Evolutionary conservation across 2,113 vertebrate genomes (phyloP).

Genomic region (Toxostoma redivivum): DNA sequence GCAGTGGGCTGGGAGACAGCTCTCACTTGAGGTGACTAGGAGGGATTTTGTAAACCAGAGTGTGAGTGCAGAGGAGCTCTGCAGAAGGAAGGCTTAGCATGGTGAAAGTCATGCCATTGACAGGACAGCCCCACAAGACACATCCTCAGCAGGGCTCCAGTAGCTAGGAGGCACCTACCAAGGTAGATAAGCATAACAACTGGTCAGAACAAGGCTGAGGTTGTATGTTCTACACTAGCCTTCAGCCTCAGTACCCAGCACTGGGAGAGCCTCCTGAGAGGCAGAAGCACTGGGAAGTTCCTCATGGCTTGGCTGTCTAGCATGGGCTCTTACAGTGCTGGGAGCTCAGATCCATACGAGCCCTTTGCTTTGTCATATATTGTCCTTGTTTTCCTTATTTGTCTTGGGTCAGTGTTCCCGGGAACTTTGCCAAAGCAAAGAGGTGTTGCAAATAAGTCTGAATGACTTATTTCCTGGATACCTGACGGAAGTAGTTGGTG

Average conservation of each 20-base stretch:
- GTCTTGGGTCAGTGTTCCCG: neutral
- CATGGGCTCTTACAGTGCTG: neutral
- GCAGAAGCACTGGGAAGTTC: neutral
- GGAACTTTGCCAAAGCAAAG: neutral
- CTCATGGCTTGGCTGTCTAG: neutral
- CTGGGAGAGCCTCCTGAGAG: neutral
- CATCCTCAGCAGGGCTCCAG: neutral
- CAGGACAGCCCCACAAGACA: accelerated
- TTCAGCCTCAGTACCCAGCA: neutral
- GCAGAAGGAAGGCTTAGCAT: neutral
- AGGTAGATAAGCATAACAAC: neutral
- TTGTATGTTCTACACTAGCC: neutral
- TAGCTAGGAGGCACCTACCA: neutral
- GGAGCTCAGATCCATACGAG: neutral
- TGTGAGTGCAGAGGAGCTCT: neutral
- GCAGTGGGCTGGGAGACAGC: neutral
- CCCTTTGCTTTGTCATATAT: neutral
- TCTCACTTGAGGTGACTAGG: neutral
- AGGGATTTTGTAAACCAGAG: neutral
- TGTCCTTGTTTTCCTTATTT: neutral
- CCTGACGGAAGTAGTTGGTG: neutral
- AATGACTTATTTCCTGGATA: neutral
- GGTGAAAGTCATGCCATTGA: neutral
- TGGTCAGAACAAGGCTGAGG: neutral
- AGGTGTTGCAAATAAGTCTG: neutral